Conservation (phyloP, 92 coral and sea anemone genomes). For the Palythoa grandiflora region DNA sequence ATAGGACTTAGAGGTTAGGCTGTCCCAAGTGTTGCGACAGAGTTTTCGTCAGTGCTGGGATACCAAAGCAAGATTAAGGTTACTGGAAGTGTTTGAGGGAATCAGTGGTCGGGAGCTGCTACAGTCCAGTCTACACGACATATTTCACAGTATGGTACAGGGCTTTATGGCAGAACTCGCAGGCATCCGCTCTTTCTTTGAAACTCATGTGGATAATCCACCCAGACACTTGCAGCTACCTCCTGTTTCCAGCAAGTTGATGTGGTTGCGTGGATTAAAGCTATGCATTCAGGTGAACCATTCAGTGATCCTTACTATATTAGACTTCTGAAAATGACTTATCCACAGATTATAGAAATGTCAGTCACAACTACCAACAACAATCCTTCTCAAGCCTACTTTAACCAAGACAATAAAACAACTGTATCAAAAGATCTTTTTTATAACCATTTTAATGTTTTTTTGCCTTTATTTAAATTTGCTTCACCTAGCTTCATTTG, state of each 20-base stretch:
- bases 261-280: constrained; percentile 96
- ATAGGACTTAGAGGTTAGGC: constrained; percentile 89
- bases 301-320: no score
- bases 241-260: constrained; percentile 91
- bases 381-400: no score
- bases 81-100: constrained; percentile 97
- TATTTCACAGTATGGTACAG: constrained; percentile 80
- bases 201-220: constrained; percentile 76
- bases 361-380: no score
- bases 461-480: no score
- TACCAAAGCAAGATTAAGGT: constrained; percentile 93
- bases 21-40: constrained; percentile 95
- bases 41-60: constrained; percentile 99
- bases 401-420: no score
- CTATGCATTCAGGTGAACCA: constrained; percentile 84
- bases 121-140: constrained; percentile 82
- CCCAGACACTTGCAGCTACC: constrained; percentile 97
- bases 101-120: constrained; percentile 97
- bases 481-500: no score
- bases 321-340: no score
- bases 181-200: constrained; percentile 74
- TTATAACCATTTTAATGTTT: no score
- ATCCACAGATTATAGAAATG: no score
- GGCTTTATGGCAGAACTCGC: constrained; percentile 84
- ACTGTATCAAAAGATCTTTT: no score